A percentile compares a stretch with the other conserved stretches of the same genome.
These are phyloP conservation scores for Capreolus pygargus DNA, from an alignment of 2,113 vertebrate species.

Conservation along the genomic window DNA sequence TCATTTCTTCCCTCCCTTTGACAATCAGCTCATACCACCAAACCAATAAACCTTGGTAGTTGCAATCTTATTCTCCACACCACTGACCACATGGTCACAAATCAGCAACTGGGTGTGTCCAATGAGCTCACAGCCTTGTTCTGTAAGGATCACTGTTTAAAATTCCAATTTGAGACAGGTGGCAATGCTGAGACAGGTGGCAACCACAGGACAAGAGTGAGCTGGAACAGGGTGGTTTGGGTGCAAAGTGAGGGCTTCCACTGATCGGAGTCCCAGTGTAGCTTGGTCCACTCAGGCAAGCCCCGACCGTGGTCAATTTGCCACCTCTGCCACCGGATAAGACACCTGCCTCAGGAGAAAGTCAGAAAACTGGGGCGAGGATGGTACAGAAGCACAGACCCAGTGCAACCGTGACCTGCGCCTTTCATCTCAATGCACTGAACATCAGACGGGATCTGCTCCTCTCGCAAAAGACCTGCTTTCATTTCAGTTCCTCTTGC, in stretches of 20 bases:
- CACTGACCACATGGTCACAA: background rate
- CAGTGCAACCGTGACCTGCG: background rate
- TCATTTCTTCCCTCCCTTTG: constrained; percentile 37
- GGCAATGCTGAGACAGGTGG: background rate
- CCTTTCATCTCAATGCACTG: constrained; percentile 74
- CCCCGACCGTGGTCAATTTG: accelerated
- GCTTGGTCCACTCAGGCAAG: background rate
- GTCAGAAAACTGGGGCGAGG: background rate
- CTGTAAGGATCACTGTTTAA: background rate
- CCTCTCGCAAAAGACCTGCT: constrained; percentile 73
- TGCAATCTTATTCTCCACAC: background rate
- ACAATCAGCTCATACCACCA: background rate
- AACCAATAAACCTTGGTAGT: constrained; percentile 11
- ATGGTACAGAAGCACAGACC: background rate
- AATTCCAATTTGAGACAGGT: background rate
- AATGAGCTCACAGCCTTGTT: background rate
- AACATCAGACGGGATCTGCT: constrained; percentile 70
- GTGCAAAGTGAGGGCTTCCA: background rate
- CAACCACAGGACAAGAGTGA: background rate
- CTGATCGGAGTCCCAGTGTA: background rate
- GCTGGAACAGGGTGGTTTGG: accelerated
- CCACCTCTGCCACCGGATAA: too few relatives aligned
- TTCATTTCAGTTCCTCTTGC: constrained; percentile 80
- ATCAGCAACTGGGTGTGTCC: background rate
- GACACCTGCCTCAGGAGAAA: background rate